Evolutionary conservation across 2,888 invertebrate species (phyloP).

Genomic region (Formica aserva): DNA sequence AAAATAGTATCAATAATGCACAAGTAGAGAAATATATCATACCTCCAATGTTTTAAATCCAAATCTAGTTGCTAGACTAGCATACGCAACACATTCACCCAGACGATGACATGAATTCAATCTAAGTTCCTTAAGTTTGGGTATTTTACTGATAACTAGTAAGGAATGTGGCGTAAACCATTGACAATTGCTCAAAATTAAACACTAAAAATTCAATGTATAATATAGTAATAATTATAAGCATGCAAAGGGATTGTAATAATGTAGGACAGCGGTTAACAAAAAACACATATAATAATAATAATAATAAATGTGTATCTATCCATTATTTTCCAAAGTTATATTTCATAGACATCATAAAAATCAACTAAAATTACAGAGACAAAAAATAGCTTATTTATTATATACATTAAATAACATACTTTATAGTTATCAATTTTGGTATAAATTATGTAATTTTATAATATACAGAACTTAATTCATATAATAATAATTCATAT

Average conservation of each 20-base stretch:
- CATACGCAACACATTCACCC: constrained; percentile 91
- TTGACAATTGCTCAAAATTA: constrained; percentile 90
- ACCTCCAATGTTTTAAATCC: constrained; percentile 90
- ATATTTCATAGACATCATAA: background rate
- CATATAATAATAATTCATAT: background rate
- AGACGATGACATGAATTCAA: constrained; percentile 89
- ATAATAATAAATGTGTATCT: background rate
- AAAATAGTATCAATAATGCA: constrained; percentile 13
- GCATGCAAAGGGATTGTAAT: background rate
- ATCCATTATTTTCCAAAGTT: background rate
- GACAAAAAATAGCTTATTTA: background rate
- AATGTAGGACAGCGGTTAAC: background rate
- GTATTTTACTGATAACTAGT: constrained; percentile 91
- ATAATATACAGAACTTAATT: background rate
- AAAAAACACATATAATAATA: background rate
- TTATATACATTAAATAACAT: background rate
- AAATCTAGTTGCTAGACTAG: constrained; percentile 91
- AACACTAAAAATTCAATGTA: constrained; percentile 86
- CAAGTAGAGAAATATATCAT: constrained; percentile 24
- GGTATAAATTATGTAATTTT: background rate
- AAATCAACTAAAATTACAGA: background rate
- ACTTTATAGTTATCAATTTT: background rate
- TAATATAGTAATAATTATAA: constrained; percentile 12
- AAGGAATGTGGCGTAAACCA: constrained; percentile 92
- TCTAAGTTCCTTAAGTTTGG: constrained; percentile 88